Evolutionary conservation across 2,888 invertebrate genomes (phyloP).

Genomic region (Aphrophora alni): DNA sequence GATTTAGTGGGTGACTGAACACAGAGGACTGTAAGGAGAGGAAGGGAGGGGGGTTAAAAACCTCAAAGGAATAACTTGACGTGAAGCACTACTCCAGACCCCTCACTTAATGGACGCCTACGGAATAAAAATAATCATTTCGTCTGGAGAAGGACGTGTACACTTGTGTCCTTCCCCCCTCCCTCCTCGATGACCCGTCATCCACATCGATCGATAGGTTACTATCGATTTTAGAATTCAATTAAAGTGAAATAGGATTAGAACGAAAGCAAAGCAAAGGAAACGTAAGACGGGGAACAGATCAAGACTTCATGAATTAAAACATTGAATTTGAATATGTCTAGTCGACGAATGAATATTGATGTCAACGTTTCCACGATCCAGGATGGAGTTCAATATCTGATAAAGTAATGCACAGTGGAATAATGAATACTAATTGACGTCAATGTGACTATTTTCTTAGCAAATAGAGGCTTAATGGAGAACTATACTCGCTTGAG

Average conservation of each 20-base stretch:
- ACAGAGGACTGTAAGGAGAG: background rate
- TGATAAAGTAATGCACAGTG: background rate
- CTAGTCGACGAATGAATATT: background rate
- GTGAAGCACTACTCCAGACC: background rate
- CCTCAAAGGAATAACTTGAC: background rate
- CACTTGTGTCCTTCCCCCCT: too few relatives aligned
- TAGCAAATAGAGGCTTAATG: background rate
- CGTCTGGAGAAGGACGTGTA: background rate
- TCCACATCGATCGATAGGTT: background rate
- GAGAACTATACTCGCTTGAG: background rate
- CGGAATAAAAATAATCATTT: background rate
- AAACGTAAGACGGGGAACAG: background rate
- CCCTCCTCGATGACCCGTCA: background rate
- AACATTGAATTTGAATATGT: background rate
- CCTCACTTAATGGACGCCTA: constrained; percentile 9
- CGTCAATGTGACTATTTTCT: background rate
- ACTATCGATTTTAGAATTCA: background rate
- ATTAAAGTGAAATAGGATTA: background rate
- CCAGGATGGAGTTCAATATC: background rate
- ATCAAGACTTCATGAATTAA: background rate
- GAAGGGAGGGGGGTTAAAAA: background rate
- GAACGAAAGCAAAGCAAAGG: background rate
- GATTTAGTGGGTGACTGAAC: constrained; percentile 3
- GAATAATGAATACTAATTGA: constrained; percentile 6
- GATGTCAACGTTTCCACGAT: background rate